Base-by-base conservation (phyloP, 2,888 invertebrate genomes). In the Nemoura dubitans region DNA sequence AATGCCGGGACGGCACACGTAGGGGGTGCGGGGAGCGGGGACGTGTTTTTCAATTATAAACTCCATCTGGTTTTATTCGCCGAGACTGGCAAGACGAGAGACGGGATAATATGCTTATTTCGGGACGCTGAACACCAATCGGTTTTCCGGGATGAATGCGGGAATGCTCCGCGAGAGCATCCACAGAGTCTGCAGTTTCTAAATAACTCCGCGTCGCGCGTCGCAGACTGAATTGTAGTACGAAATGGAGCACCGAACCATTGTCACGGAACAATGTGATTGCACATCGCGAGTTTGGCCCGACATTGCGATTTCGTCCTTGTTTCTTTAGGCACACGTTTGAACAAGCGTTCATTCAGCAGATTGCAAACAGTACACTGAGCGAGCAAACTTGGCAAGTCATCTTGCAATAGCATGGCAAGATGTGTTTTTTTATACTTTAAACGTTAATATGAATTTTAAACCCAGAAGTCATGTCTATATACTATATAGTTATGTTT, bases 41-140 rank as follows among this genome's bases (percentile, higher is more conserved):
- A 89, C 90, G 91, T 91, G 92, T 92, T 92, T 92, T 92, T 92
- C 92, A 92, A 92, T 92, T 92, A 92, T 92, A 92, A 92, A 92
- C 92, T 92, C 92, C 91, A 92, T 92, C 92, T 92, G 91, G 92
- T 92, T 92, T 92, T 87, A 87, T 87, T 86, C 84, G 84, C 76
- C 29, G 84, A 78, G 26, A 77, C 16, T 42, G n/a, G 26, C 28
- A 28, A 80, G 76, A 27, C 21, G 28, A 42, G 27, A 42, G 86
- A 83, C 77, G 80, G 87, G 88, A 85, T 87, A 87, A 87, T 85
- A 83, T 87, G 87, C 86, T 87, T 87, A 87, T 77, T 86, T 59
- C 87, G 86, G 59, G 80, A 87, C 87, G 86, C 30, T 86, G 87
- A 85, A 59, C 83, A 85, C 87, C 80, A 87, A 87, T 87, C 83